Conservation (phyloP, 2,888 invertebrate species). For the Chironomus tentans region DNA sequence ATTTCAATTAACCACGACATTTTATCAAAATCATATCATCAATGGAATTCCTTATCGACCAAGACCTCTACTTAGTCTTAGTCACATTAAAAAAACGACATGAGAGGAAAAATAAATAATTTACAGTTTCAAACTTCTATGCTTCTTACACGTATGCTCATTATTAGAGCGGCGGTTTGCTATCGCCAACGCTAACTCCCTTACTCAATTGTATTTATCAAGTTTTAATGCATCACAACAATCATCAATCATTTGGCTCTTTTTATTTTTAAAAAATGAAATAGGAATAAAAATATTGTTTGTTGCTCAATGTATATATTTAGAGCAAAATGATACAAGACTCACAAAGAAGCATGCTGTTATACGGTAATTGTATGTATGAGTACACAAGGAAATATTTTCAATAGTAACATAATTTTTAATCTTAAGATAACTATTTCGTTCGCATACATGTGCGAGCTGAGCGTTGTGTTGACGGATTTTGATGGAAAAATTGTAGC, state of each 20-base stretch:
- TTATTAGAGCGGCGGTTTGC: neutral
- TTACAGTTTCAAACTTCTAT: constrained; percentile 6
- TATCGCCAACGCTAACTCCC: constrained; percentile 15
- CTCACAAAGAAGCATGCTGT: neutral
- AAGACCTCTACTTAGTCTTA: too few species aligned
- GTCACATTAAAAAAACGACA: too few species aligned
- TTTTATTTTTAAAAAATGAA: neutral
- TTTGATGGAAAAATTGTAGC: too few species aligned
- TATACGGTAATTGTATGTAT: neutral
- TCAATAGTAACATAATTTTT: constrained; percentile 4
- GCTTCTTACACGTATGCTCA: neutral
- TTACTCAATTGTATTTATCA: constrained; percentile 17
- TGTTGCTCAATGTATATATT: neutral
- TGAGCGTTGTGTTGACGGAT: too few species aligned
- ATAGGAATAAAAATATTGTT: neutral
- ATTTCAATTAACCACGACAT: neutral
- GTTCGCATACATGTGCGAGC: too few species aligned
- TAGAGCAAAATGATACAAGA: constrained; percentile 19
- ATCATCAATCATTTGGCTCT: constrained; percentile 23
- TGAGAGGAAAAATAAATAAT: neutral
- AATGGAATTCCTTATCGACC: neutral
- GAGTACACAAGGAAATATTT: neutral
- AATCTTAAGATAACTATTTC: neutral
- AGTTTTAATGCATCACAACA: constrained; percentile 24
- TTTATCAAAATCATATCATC: constrained; percentile 8